These are phyloP conservation scores for Rosalia funebris DNA, from an alignment of 2,888 invertebrate species.

Conservation along the genomic window DNA sequence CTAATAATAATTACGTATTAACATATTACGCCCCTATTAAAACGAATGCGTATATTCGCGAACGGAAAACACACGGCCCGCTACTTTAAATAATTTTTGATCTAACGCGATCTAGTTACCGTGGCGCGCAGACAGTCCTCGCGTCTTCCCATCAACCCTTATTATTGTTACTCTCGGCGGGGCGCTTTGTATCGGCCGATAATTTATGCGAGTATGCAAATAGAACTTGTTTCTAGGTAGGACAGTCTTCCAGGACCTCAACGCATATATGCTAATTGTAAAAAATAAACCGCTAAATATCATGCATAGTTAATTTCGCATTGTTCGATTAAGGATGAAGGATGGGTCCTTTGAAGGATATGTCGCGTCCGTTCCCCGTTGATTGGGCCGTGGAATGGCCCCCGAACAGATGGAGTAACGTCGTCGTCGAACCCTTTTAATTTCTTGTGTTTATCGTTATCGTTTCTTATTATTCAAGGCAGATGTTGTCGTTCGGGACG, in stretches of 20 bases:
- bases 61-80: slow-evolving; percentile 41
- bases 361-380: slow-evolving; percentile 23
- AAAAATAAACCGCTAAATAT: slow-evolving; percentile 43
- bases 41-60: slow-evolving; percentile 37
- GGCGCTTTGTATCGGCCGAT: slow-evolving; percentile 41
- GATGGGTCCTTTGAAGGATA: slow-evolving; percentile 32
- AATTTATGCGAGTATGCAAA: slow-evolving; percentile 49
- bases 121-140: slow-evolving; percentile 27
- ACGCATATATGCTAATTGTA: slow-evolving; percentile 17
- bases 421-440: slow-evolving; percentile 34
- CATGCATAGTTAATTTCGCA: slow-evolving; percentile 50
- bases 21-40: slow-evolving; percentile 42
- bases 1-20: slow-evolving; percentile 40
- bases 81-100: slow-evolving; percentile 44
- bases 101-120: slow-evolving; percentile 44
- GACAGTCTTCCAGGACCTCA: slow-evolving; percentile 32
- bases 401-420: slow-evolving; percentile 34
- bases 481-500: slow-evolving; percentile 37
- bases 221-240: slow-evolving; percentile 45
- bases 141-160: slow-evolving; percentile 39
- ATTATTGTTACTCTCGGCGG: slow-evolving; percentile 36
- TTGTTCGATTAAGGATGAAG: slow-evolving; percentile 38
- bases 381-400: slow-evolving; percentile 22
- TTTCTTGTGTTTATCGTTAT: slow-evolving; percentile 42
- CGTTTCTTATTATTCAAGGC: slow-evolving; percentile 36